A percentile compares a stretch with the other conserved stretches of the same genome.
phyloP scores from a whole-genome alignment of 2,888 invertebrate species.

The Linhomoeus sp. region DNA sequence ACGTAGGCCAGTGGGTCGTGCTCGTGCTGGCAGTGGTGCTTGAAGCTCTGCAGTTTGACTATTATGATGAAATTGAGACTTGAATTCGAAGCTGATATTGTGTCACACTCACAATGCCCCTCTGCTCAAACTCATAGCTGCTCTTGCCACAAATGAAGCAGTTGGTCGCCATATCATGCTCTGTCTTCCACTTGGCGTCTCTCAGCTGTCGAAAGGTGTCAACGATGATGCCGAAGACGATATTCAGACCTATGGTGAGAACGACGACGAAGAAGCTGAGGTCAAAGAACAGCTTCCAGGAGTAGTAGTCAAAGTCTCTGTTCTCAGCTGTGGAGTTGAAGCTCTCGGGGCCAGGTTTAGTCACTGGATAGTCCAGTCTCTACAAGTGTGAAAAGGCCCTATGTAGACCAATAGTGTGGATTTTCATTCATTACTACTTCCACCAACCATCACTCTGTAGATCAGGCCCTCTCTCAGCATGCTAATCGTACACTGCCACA shows the following conservation, averaged over 20 bases:
- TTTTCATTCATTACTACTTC: background rate
- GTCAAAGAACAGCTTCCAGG: conserved; percentile 1
- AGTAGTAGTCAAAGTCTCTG: background rate
- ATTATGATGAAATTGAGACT: background rate
- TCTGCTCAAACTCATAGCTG: conserved; percentile 5
- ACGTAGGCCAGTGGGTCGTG: conserved; percentile 2
- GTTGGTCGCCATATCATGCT: conserved; percentile 1
- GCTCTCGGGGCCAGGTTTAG: background rate
- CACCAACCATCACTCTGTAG: conserved; percentile 2
- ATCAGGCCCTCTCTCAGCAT: conserved; percentile 26
- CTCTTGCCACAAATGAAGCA: conserved; percentile 2
- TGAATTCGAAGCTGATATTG: background rate
- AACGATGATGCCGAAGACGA: conserved; percentile 5
- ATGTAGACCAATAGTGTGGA: background rate
- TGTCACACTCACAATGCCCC: background rate
- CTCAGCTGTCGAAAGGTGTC: conserved; percentile 5
- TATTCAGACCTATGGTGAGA: conserved; percentile 3
- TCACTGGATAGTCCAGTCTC: conserved; percentile 4
- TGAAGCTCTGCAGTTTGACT: background rate
- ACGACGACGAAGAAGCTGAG: conserved; percentile 3
- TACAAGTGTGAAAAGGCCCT: background rate
- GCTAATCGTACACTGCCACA: conserved; percentile 25
- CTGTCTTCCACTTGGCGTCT: conserved; percentile 1
- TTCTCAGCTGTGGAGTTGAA: background rate
- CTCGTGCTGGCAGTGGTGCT: background rate